Conservation (phyloP, 2,113 vertebrate species). For the Gallinago media region DNA sequence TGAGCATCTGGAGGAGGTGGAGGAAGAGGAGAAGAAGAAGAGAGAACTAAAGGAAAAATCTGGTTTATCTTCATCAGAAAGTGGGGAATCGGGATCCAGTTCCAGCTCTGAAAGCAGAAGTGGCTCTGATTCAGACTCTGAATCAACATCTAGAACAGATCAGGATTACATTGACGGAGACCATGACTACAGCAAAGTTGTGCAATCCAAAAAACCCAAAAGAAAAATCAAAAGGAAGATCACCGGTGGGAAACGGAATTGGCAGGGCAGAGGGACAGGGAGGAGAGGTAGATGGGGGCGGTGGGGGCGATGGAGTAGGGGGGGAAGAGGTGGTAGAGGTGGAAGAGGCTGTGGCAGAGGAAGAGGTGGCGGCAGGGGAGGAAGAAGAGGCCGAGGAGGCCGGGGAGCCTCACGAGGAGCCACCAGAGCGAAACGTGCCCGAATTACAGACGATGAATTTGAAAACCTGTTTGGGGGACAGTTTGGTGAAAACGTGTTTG, state of each 20-base stretch:
- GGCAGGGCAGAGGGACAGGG: conserved; percentile 75
- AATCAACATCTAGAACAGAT: conserved; percentile 85
- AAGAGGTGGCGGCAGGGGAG: conserved; percentile 64
- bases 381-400: conserved; percentile 76
- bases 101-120: conserved; percentile 84
- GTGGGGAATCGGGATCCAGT: conserved; percentile 85
- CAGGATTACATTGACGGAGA: conserved; percentile 93
- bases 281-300: conserved; percentile 74
- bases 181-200: conserved; percentile 97
- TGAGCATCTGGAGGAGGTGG: conserved; percentile 47
- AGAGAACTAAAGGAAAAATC: conserved; percentile 74
- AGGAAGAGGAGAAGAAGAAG: conserved; percentile 70
- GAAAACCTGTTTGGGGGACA: conserved; percentile 79
- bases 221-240: conserved; percentile 79
- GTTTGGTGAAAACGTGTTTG: conserved; percentile 67
- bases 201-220: conserved; percentile 80
- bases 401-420: conserved; percentile 75
- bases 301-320: conserved; percentile 77
- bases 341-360: conserved; percentile 77
- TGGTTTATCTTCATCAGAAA: conserved; percentile 82
- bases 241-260: conserved; percentile 72
- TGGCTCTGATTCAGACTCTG: conserved; percentile 81
- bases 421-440: conserved; percentile 76
- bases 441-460: conserved; percentile 77
- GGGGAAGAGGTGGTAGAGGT: conserved; percentile 71